Conservation (phyloP, 2,797 vertebrate species). For the Artibeus jamaicensis region DNA sequence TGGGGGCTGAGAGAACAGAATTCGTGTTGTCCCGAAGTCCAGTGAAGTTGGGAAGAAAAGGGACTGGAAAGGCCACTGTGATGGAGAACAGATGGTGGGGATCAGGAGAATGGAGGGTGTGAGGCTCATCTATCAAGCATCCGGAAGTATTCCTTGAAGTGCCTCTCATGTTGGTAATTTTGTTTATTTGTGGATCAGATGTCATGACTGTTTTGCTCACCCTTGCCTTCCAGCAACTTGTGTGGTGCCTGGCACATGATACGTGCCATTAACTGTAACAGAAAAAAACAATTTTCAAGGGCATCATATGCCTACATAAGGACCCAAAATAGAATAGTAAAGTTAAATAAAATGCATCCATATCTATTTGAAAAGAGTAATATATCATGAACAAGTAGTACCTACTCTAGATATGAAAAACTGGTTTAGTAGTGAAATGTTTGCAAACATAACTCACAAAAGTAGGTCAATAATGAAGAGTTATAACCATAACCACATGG, state of each 20-base stretch:
- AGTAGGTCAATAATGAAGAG: background rate
- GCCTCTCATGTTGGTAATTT: background rate
- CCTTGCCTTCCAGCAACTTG: background rate
- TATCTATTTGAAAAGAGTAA: background rate
- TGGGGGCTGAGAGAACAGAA: background rate
- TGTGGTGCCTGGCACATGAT: background rate
- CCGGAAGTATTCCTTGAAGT: background rate
- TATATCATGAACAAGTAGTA: background rate
- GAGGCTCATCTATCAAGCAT: background rate
- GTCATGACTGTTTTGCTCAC: background rate
- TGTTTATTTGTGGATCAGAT: background rate
- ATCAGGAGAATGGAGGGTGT: background rate
- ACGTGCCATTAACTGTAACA: background rate
- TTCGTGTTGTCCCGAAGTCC: fast-evolving
- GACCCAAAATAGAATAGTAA: background rate
- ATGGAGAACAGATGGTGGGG: background rate
- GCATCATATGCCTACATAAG: background rate
- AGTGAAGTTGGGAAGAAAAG: background rate
- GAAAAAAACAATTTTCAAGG: background rate
- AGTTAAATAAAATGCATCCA: background rate
- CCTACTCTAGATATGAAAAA: background rate
- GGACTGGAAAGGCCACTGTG: background rate
- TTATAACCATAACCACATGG: background rate
- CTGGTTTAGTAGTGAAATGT: background rate
- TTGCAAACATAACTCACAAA: background rate